Percentiles rank a stretch among this genome's conserved stretches.
These are phyloP conservation scores for Phaethornis superciliosus DNA, from an alignment of 2,113 vertebrate species.

Conservation along the genomic window DNA sequence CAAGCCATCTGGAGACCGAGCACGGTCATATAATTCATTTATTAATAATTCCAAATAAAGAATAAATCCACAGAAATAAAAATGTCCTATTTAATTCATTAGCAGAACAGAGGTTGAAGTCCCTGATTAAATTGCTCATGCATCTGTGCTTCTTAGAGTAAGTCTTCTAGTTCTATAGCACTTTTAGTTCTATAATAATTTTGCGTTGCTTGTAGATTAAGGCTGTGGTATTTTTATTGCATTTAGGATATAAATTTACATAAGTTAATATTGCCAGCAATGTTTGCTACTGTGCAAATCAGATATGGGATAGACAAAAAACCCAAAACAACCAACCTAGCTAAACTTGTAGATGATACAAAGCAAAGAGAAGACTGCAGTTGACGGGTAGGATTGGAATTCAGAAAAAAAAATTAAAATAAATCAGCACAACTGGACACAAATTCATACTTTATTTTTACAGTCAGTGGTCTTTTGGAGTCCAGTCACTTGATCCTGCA, in stretches of 20 bases:
- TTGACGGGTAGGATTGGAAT: neutral
- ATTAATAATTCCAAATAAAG: constrained; percentile 26
- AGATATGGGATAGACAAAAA: neutral
- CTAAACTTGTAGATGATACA: neutral
- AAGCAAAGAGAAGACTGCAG: neutral
- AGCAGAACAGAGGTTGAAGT: neutral
- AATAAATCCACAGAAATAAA: constrained; percentile 42
- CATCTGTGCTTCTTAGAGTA: neutral
- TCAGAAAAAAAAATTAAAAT: neutral
- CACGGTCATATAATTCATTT: neutral
- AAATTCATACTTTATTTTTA: neutral
- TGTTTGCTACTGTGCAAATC: neutral
- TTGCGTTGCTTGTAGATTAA: neutral
- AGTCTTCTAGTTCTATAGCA: neutral
- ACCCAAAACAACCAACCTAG: too few relatives aligned
- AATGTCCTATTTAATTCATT: neutral
- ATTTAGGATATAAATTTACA: neutral
- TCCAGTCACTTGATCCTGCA: neutral
- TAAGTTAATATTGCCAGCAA: neutral
- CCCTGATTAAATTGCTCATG: neutral
- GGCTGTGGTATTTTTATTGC: neutral
- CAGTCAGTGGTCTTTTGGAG: neutral
- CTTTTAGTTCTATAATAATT: neutral
- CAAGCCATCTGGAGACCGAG: neutral
- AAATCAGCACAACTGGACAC: neutral